Base-by-base conservation (phyloP, 1,140 invertebrate species). In the Drosophila bocqueti region DNA sequence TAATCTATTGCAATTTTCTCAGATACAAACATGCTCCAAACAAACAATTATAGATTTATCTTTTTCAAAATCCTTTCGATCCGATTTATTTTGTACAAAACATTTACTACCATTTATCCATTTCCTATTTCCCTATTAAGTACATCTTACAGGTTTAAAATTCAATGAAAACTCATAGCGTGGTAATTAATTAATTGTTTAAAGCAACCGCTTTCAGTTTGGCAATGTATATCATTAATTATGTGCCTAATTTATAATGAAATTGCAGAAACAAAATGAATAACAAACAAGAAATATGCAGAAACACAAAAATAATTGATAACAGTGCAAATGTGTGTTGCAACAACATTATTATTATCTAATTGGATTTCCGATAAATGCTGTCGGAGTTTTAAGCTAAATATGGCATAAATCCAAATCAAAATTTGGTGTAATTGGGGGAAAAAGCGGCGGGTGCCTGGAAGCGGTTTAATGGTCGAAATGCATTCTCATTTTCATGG, bases 291-390 rank as follows among this genome's bases (percentile, higher is more conserved):
- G 13, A 18, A 34, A 52, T 71, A 57, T 34, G 29, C 26, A 40
- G 18, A 71, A 43, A 16, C 3, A 8, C 11, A 31, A 72, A 21
- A 71, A 59, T 60, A 50, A 71, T 60, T 73, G 29, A 67, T 76
- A 54, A 34, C 21, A 60, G 47, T 47, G 46, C 55, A 42, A 76
- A 77, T 29, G 24, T 38, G 38, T 54, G 38, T 42, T 15, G 54
- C 61, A 76, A 43, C 38, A 42, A 38, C 38, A 77, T 47, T 49
- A 57, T 55, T 43, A 75, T 75, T 21, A 57, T 38, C 50, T 65
- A 76, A 76, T 75, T 64, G 52, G 52, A 76, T 64, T 76, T 75
- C 43, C 50, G 55, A 76, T 49, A 47, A 59, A 76, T 58, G 42
- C 24, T 10, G 13, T 21, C 13, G 5, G 38, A 8, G 29, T 36